Base-by-base conservation (phyloP, 2,113 vertebrate species). In the Pandion haliaetus region DNA sequence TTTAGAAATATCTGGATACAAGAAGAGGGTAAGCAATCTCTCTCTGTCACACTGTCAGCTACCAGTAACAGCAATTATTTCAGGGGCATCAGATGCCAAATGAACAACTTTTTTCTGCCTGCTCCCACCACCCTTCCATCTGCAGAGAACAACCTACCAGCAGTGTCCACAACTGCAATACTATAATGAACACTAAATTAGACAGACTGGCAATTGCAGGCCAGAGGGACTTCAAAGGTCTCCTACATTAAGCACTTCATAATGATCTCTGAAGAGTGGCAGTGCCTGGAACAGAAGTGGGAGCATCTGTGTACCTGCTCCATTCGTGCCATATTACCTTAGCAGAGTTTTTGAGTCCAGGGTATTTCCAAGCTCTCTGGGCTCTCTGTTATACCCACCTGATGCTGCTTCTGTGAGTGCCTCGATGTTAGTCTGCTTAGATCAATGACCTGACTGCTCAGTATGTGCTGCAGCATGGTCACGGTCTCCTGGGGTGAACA, bases 261-360 rank as follows among this genome's bases (percentile, higher is more conserved):
- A 65, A 81, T 11, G 38, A 93, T 59, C 23, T 29, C 71, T 70
- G 77, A 58, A 70, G 59, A 54, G 32, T 17, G 29, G 32, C 57
- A 50, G 59, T 55, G 71, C 32, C 72, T 61, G 71, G 40, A 63
- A 42, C 20, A 94, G 52, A 49, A 82, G 45, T 23, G 31, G n/a
- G 34, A 45, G 28, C 25, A 7, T 10, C 14, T 3, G 0, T 6
- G 67, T 15, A 9, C 25, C 88, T 63, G 38, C 32, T 81, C 32
- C 29, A 12, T 9, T 49, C 0, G 1, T 55, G 52, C 11, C 20
- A 1, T 10, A 6, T 15, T 23, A 12, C 25, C 17, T 74, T 3
- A 38, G 62, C 31, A 44, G 14, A 45, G 38, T 9, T 49, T 62
- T 70, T 42, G 58, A 62, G 58, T 12, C 9, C 71, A 8, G 34